Evolutionary conservation across 2,113 vertebrate genomes (phyloP).

Genomic region (Urocolius indicus): DNA sequence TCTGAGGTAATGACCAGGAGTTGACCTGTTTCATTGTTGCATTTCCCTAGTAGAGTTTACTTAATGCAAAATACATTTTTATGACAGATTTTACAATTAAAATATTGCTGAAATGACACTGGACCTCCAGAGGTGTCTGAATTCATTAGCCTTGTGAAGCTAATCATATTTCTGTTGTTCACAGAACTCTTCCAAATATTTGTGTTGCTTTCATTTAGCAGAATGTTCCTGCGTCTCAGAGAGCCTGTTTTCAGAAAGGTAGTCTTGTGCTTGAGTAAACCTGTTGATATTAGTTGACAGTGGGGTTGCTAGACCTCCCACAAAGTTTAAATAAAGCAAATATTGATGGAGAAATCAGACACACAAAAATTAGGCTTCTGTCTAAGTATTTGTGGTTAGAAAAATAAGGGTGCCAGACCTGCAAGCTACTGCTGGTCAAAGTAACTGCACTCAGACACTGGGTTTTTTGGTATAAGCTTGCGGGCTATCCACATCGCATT

Average conservation of each 20-base stretch:
- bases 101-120: slow-evolving; percentile 33
- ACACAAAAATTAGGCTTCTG: slow-evolving; percentile 58
- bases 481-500: slow-evolving; percentile 3
- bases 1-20: neutral
- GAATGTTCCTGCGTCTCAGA: slow-evolving; percentile 3
- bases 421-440: slow-evolving; percentile 35
- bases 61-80: slow-evolving; percentile 59
- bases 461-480: slow-evolving; percentile 51
- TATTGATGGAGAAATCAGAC: slow-evolving; percentile 61
- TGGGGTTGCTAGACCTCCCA: slow-evolving; percentile 49
- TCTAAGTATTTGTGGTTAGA: slow-evolving; percentile 65
- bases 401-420: slow-evolving; percentile 51
- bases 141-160: slow-evolving; percentile 51
- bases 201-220: slow-evolving; percentile 9
- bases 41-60: slow-evolving; percentile 36
- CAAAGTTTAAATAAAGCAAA: slow-evolving; percentile 61
- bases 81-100: slow-evolving; percentile 48
- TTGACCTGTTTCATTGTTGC: slow-evolving; percentile 40
- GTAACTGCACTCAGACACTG: slow-evolving; percentile 53
- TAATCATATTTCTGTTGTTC: slow-evolving; percentile 40
- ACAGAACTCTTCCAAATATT: slow-evolving; percentile 16
- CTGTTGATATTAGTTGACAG: slow-evolving; percentile 23
- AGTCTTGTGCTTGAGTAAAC: slow-evolving; percentile 2
- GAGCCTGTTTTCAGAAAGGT: slow-evolving; percentile 36
- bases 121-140: slow-evolving; percentile 20